A percentile compares a stretch with the other conserved stretches of the same genome.
These are phyloP conservation scores for Bolinopsis microptera DNA, from an alignment of 37 sponge, comb jelly and placozoan genomes.

Conservation along the genomic window DNA sequence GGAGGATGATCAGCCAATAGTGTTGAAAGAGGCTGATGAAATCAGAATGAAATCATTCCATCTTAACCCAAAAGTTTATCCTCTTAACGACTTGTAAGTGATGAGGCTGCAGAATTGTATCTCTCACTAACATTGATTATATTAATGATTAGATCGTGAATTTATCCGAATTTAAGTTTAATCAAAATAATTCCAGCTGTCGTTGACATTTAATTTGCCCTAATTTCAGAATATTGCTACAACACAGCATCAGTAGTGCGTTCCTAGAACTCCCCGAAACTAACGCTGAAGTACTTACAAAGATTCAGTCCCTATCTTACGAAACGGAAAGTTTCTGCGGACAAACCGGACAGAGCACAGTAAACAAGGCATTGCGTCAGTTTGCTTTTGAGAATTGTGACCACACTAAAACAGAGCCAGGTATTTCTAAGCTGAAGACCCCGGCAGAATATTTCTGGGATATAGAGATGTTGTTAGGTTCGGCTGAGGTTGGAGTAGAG, in stretches of 20 bases:
- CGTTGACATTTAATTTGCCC: too few species aligned
- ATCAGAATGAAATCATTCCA: slow-evolving; percentile 20
- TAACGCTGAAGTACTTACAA: slow-evolving; percentile 5
- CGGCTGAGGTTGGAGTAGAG: not conserved
- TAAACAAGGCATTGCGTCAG: slow-evolving; percentile 60
- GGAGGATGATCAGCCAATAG: slow-evolving; percentile 24
- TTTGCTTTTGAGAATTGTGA: slow-evolving; percentile 44
- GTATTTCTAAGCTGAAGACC: not conserved
- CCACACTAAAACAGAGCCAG: not conserved
- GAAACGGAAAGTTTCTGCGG: slow-evolving; percentile 56
- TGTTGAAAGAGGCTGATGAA: slow-evolving; percentile 31
- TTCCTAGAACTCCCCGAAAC: slow-evolving; percentile 56
- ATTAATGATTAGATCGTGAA: too few species aligned
- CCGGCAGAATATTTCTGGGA: slow-evolving; percentile 47
- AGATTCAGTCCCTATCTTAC: slow-evolving; percentile 53
- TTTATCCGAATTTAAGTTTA: too few species aligned
- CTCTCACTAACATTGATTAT: not conserved
- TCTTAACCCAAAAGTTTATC: slow-evolving; percentile 1
- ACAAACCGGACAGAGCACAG: not conserved
- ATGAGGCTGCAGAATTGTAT: too few species aligned
- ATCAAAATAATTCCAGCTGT: too few species aligned
- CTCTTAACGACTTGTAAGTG: slow-evolving; percentile 32
- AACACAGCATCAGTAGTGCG: slow-evolving; percentile 2
- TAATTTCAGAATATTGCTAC: slow-evolving; percentile 5
- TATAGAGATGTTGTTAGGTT: slow-evolving; percentile 22